These are phyloP conservation scores for Pteruthius melanotis DNA, from an alignment of 2,113 vertebrate genomes.

Conservation along the genomic window DNA sequence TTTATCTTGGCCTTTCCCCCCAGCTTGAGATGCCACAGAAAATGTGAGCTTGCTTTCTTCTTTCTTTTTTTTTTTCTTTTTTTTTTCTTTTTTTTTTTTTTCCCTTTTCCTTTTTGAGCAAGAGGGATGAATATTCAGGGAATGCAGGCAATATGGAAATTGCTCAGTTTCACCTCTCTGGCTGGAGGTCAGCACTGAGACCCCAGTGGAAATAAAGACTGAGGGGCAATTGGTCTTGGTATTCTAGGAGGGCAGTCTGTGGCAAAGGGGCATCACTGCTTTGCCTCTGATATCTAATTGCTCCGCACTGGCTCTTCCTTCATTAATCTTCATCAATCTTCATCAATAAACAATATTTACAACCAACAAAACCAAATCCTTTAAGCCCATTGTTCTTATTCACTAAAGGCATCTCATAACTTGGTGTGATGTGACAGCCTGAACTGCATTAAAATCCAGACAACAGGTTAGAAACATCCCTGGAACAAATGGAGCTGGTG, in stretches of 20 bases:
- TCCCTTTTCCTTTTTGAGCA: constrained; percentile 45
- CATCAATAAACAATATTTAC: constrained; percentile 50
- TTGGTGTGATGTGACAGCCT: background rate
- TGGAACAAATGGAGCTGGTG: constrained; percentile 10
- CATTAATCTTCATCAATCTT: constrained; percentile 63
- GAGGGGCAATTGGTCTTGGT: background rate
- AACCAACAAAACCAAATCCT: background rate
- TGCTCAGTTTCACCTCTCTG: background rate
- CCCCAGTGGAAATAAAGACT: background rate
- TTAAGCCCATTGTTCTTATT: background rate
- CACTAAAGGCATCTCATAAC: background rate
- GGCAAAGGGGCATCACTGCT: constrained; percentile 19
- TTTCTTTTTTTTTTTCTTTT: constrained; percentile 40
- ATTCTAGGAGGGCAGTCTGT: background rate
- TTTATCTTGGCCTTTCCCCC: constrained; percentile 75
- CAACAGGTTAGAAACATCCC: constrained; percentile 20
- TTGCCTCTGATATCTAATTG: constrained; percentile 2
- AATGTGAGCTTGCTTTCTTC: constrained; percentile 56
- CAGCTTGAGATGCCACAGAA: constrained; percentile 67
- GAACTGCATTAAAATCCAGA: constrained; percentile 48
- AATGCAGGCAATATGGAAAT: background rate
- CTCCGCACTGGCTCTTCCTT: background rate
- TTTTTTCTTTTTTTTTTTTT: constrained; percentile 29
- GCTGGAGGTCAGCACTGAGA: background rate
- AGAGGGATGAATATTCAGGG: constrained; percentile 39